phyloP scores from a whole-genome alignment of 37 sponge, comb jelly and placozoan genomes.

The Oscarella lobularis region DNA sequence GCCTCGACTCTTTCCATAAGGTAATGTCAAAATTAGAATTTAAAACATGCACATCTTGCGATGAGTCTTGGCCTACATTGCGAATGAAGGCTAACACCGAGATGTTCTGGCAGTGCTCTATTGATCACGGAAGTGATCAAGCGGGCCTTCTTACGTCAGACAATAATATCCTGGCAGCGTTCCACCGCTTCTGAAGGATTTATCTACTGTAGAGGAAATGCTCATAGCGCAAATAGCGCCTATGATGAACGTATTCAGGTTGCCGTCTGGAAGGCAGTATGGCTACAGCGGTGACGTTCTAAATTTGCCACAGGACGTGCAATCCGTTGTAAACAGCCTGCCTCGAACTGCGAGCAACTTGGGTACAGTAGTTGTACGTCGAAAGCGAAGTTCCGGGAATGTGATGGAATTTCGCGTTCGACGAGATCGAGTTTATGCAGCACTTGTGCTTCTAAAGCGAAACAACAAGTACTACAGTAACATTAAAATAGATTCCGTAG shows the following conservation, averaged over 20 bases:
- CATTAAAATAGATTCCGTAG: slow-evolving; percentile 3
- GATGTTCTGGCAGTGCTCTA: too few species aligned
- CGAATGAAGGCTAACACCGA: too few species aligned
- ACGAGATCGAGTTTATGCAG: slow-evolving; percentile 9
- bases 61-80: too few species aligned
- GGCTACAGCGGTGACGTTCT: slow-evolving; percentile 9
- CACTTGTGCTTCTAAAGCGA: slow-evolving; percentile 8
- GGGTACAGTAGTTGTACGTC: slow-evolving; percentile 2
- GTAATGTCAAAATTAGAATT: too few species aligned
- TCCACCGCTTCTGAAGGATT: not conserved
- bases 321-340: not conserved
- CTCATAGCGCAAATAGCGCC: slow-evolving; percentile 28
- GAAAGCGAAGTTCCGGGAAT: not conserved
- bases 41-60: too few species aligned
- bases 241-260: slow-evolving; percentile 23
- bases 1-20: too few species aligned
- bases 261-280: slow-evolving; percentile 14
- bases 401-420: slow-evolving; percentile 23
- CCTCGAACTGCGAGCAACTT: not conserved
- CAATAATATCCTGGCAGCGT: not conserved
- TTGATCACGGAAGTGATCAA: too few species aligned
- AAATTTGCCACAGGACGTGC: not conserved
- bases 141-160: too few species aligned
- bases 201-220: slow-evolving; percentile 21
- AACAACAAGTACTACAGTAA: slow-evolving; percentile 20